Base-by-base conservation (phyloP, 2,797 vertebrate genomes). In the Rhinophrynus dorsalis region DNA sequence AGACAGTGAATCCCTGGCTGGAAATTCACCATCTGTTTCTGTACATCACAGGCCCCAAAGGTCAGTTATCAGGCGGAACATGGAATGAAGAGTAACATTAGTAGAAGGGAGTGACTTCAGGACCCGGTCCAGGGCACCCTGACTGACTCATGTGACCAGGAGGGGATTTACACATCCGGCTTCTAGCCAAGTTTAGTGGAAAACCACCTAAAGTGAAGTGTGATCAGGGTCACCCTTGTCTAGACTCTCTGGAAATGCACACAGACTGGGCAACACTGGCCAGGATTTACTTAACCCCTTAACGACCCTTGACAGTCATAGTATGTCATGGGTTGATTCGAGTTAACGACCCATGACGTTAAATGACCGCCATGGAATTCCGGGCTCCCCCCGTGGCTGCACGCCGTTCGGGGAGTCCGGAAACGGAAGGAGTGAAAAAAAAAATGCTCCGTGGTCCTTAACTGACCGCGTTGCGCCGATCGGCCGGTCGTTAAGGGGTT, bases 161-260 rank as follows among this genome's bases (percentile, higher is more conserved):
- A 97, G 74, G 96, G 96, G 0, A 99, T 99, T 56, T 67, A 18
- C 63, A 33, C 27, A 21, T n/a, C 38, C 7, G 17, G 18, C 35
- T 33, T 37, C 38, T 6, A 4, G 20, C 21, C 61, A 52, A 48
- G 1, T 18, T 26, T 24, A 48, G 17, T n/a, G 12, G 54, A 96
- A 98, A 79, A 98, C 96, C 0, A 99, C 97, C 84, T 98, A 95
- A 0, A 98, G 96, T 96, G 98, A 97, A 88, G 97, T 97, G 82
- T 98, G 97, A 83, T 98, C 98, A 61, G 96, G 98, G 0, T 95
- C 96, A 0, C 96, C 95, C 0, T 98, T 95, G 15, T 98, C 95
- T 58, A 42, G 38, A 42, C 18, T 17, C 38, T 2, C 15, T n/a
- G 38, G 40, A 11, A 44, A 6, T 30, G 29, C 29, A 30, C 9